Evolutionary conservation across 2,888 invertebrate genomes (phyloP), one percentile per base, ranked within the genome.

Genomic region (Tipula vernalis): DNA sequence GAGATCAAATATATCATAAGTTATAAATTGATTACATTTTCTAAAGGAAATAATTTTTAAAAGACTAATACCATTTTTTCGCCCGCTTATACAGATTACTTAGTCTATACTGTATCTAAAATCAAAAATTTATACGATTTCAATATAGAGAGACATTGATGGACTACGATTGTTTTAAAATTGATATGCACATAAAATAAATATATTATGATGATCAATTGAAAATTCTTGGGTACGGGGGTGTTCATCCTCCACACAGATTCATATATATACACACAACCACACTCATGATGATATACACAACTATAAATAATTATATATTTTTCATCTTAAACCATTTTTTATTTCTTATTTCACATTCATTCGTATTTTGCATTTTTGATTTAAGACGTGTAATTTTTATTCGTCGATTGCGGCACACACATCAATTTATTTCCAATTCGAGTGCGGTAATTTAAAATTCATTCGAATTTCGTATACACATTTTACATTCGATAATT

Each of bases 161-260:
- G 85, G 85, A 85, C 85, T 85, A 85, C 41, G 39, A 42, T 41
- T 42, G 18, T 85, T 42, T 85, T 85, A 42, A 42, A 85, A 85
- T 85, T 85, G 85, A 85, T 85, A 85, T 85, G 85, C 85, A 85
- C 44, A 85, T 85, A 85, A 85, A 85, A 42, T 44, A 85, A 18
- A 85, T 18, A 85, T 85, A 85, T 83, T 83, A 84, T 84, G 41
- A 39, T 36, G 41, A 39, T 41, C 39, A 83, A 36, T 83, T 83
- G 83, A 83, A 83, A 36, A 83, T 36, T 36, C 5, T 36, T 5
- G 6, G 51, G 51, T 1, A 4, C n/a, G 51, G 15, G 0, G 28
- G 18, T 28, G 5, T 57, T 18, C 5, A 57, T 5, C 18, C 57
- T 47, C 57, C 15, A 0, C 57, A 57, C 51, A 57, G 5, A 6